Conservation (phyloP, 2,113 vertebrate species). For the Felis chaus region DNA sequence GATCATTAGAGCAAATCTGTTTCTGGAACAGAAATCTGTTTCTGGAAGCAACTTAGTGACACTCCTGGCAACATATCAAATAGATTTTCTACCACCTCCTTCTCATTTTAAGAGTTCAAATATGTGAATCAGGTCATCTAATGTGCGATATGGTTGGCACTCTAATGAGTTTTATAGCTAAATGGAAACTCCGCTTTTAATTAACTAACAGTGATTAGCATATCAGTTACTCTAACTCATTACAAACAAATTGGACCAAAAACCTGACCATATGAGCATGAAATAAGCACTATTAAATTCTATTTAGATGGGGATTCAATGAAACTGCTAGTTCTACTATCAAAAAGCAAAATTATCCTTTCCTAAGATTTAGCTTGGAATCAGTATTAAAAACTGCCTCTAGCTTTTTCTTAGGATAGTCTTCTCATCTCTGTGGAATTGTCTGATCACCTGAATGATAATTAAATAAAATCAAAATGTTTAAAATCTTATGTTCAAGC, state of each 20-base stretch:
- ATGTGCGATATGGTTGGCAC: neutral
- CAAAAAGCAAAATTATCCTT: slow-evolving; percentile 39
- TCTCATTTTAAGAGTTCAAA: slow-evolving; percentile 55
- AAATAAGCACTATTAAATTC: slow-evolving; percentile 76
- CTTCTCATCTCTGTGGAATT: neutral
- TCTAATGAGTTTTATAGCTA: slow-evolving; percentile 49
- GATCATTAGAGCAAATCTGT: neutral
- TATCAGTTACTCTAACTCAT: slow-evolving; percentile 66
- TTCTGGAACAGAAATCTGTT: neutral
- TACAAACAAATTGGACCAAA: slow-evolving; percentile 71
- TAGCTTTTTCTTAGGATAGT: neutral
- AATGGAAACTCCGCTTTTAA: slow-evolving; percentile 68
- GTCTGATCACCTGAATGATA: neutral
- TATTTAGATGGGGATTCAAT: slow-evolving; percentile 61
- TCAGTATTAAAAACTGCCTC: neutral
- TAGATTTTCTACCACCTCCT: slow-evolving; percentile 33
- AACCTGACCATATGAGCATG: slow-evolving; percentile 73
- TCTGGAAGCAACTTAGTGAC: neutral
- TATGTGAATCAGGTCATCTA: slow-evolving; percentile 55
- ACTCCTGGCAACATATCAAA: neutral
- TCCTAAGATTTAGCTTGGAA: slow-evolving; percentile 8
- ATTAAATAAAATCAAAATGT: neutral
- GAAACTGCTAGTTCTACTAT: neutral
- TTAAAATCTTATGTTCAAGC: neutral
- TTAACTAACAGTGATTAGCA: slow-evolving; percentile 6